Percentiles rank a stretch among this genome's conserved stretches.
These are phyloP conservation scores for Lucinisca nassula DNA, from an alignment of 2,888 invertebrate species.

Conservation along the genomic window DNA sequence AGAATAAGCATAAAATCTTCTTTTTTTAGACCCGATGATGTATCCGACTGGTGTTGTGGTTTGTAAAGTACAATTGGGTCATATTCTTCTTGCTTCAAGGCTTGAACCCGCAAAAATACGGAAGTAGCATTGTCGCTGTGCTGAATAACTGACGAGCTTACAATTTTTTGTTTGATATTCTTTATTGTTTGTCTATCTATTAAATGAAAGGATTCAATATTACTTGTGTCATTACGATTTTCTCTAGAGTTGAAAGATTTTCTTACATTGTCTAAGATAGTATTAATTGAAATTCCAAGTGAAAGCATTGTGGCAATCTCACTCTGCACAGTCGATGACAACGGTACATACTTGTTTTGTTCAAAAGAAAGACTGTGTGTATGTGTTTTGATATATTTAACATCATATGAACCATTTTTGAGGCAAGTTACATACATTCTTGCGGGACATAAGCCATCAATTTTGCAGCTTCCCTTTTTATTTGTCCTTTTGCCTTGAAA, in stretches of 20 bases:
- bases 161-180: background rate
- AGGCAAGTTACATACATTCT: conserved; percentile 11
- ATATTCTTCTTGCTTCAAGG: background rate
- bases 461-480: conserved; percentile 13
- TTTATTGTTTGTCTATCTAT: background rate
- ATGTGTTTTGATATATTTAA: conserved; percentile 26
- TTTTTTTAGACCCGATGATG: background rate
- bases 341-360: conserved; percentile 20
- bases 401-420: conserved; percentile 13
- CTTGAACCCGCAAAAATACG: background rate
- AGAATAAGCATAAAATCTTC: conserved; percentile 26
- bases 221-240: background rate
- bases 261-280: conserved; percentile 11
- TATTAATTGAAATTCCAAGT: conserved; percentile 15
- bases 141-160: background rate
- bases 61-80: background rate
- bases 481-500: background rate
- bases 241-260: background rate
- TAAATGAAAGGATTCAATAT: conserved; percentile 14
- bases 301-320: conserved; percentile 8
- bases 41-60: background rate
- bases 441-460: conserved; percentile 28
- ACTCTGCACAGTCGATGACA: background rate
- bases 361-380: conserved; percentile 18
- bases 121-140: background rate